These are phyloP conservation scores for Porphyrio hochstetteri DNA, from an alignment of 2,113 vertebrate genomes.

Conservation along the genomic window DNA sequence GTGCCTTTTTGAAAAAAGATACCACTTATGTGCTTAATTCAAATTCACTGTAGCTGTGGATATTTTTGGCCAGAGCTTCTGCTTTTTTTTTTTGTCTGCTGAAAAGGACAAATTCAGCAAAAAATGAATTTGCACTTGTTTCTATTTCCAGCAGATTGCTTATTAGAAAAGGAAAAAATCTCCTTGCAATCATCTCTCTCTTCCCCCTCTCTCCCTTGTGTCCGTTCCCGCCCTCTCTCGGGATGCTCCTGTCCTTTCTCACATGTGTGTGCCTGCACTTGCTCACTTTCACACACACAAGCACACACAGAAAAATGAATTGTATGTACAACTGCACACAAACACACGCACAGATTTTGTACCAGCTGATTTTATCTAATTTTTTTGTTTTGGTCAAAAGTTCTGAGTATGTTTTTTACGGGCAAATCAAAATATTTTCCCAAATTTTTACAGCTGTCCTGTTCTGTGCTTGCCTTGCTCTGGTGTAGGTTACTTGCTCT, in stretches of 20 bases:
- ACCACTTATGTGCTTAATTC: neutral
- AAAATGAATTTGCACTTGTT: conserved; percentile 11
- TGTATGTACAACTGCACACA: neutral
- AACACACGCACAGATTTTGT: neutral
- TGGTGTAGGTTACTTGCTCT: neutral
- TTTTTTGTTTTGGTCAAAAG: neutral
- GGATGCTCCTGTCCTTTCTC: neutral
- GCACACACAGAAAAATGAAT: accelerated
- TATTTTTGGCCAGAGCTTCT: conserved; percentile 12
- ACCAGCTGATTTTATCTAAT: neutral
- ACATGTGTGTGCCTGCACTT: accelerated
- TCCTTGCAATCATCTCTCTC: neutral
- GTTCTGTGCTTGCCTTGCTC: neutral
- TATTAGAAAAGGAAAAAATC: neutral
- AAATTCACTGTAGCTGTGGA: neutral
- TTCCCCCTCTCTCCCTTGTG: too few relatives aligned
- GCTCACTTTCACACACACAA: neutral
- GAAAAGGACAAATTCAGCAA: conserved; percentile 33
- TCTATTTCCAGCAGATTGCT: conserved; percentile 40
- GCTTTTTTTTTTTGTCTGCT: neutral
- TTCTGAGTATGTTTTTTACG: neutral
- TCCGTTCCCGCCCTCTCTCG: neutral
- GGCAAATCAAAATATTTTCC: neutral
- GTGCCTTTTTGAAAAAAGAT: conserved; percentile 17
- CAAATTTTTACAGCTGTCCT: neutral